Percentiles rank a stretch among this genome's conserved stretches.
Evolutionary conservation across 2,797 vertebrate genomes (phyloP).

Genomic region (Enteromius radiatus): DNA sequence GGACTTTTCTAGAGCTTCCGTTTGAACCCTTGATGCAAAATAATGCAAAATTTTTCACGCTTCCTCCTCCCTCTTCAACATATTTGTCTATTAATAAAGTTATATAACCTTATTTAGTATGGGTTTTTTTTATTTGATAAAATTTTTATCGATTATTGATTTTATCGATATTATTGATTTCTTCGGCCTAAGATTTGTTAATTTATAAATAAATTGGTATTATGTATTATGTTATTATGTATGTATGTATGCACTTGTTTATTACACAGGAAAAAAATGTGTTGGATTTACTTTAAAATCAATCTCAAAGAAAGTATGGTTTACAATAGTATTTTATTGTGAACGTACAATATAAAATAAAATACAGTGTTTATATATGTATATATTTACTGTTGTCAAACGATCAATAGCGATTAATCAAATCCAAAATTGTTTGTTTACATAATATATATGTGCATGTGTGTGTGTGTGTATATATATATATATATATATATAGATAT

Average conservation of each 20-base stretch:
- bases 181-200: not conserved
- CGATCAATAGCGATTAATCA: too few relatives aligned
- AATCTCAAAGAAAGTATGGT: not conserved
- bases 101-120: too few relatives aligned
- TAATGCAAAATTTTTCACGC: not conserved
- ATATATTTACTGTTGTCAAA: too few relatives aligned
- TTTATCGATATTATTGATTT: too few relatives aligned
- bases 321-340: not conserved
- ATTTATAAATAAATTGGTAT: not conserved
- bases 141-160: too few relatives aligned
- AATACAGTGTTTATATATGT: too few relatives aligned
- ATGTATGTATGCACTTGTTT: not conserved
- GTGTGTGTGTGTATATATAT: not conserved
- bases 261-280: too few relatives aligned
- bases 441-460: not conserved
- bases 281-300: too few relatives aligned
- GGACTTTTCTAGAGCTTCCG: conserved; percentile 26
- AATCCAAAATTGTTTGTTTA: too few relatives aligned
- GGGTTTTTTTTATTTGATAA: not conserved
- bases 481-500: too few relatives aligned
- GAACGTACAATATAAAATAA: too few relatives aligned
- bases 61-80: not conserved
- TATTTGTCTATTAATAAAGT: too few relatives aligned
- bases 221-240: not conserved
- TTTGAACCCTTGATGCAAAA: not conserved